These are phyloP conservation scores for Bombylius major DNA, from an alignment of 2,888 invertebrate genomes.

Conservation along the genomic window DNA sequence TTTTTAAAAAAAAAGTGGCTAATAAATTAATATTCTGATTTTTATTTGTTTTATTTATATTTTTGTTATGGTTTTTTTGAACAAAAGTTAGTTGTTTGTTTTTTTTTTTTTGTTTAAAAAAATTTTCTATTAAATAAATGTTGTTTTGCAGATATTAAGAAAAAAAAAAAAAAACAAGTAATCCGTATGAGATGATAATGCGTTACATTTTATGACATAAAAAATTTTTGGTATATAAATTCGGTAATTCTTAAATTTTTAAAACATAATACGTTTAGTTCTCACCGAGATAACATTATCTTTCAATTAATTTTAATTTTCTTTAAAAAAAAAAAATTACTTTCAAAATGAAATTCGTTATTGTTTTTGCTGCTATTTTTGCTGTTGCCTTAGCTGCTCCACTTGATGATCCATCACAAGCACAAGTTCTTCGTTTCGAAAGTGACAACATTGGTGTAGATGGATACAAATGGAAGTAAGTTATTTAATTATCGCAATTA, in stretches of 20 bases:
- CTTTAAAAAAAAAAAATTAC: conserved; percentile 8
- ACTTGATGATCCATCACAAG: conserved; percentile 36
- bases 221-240: conserved; percentile 1
- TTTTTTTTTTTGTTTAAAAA: too few relatives aligned
- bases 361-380: conserved; percentile 25
- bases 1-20: too few relatives aligned
- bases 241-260: conserved; percentile 1
- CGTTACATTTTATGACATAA: too few relatives aligned
- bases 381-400: conserved; percentile 27
- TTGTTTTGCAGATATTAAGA: too few relatives aligned
- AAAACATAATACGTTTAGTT: conserved; percentile 5
- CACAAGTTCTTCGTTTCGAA: conserved; percentile 47
- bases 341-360: conserved; percentile 28
- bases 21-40: too few relatives aligned
- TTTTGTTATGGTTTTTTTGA: too few relatives aligned
- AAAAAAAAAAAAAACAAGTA: too few relatives aligned
- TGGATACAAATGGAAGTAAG: conserved; percentile 42
- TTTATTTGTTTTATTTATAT: too few relatives aligned
- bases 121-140: too few relatives aligned
- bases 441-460: conserved; percentile 44
- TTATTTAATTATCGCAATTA: conserved; percentile 1
- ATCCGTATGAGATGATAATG: too few relatives aligned
- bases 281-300: conserved; percentile 5
- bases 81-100: too few relatives aligned
- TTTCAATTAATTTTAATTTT: background rate